These are phyloP conservation scores for Otus sunia DNA, from an alignment of 2,113 vertebrate genomes.

Conservation along the genomic window DNA sequence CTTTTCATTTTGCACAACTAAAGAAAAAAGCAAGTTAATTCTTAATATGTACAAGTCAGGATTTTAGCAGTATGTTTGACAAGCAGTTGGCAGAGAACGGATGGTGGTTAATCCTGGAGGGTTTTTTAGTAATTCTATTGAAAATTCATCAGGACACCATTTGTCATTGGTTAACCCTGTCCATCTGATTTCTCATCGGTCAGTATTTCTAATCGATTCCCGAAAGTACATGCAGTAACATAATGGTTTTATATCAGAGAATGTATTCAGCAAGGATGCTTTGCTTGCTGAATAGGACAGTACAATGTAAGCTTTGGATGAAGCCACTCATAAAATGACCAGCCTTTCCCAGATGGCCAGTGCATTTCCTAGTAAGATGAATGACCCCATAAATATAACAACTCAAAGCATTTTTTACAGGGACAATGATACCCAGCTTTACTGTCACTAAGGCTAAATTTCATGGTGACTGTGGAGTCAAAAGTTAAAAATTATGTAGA, in stretches of 20 bases:
- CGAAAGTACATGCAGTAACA: background rate
- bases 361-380: background rate
- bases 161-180: background rate
- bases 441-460: background rate
- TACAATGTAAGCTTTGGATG: background rate
- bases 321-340: background rate
- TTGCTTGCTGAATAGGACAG: background rate
- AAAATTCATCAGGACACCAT: background rate
- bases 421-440: background rate
- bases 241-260: background rate
- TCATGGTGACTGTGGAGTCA: background rate
- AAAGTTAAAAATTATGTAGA: background rate
- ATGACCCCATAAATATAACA: background rate
- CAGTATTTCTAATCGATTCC: background rate
- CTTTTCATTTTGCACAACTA: background rate
- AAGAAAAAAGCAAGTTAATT: background rate
- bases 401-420: background rate
- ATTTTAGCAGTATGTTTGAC: background rate
- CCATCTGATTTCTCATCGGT: background rate
- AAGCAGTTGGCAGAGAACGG: background rate
- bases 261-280: background rate
- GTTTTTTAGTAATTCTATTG: background rate
- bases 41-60: background rate
- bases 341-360: background rate
- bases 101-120: background rate